These are phyloP conservation scores for Nemotelus nigrinus DNA, from an alignment of 2,888 invertebrate species.

Conservation along the genomic window DNA sequence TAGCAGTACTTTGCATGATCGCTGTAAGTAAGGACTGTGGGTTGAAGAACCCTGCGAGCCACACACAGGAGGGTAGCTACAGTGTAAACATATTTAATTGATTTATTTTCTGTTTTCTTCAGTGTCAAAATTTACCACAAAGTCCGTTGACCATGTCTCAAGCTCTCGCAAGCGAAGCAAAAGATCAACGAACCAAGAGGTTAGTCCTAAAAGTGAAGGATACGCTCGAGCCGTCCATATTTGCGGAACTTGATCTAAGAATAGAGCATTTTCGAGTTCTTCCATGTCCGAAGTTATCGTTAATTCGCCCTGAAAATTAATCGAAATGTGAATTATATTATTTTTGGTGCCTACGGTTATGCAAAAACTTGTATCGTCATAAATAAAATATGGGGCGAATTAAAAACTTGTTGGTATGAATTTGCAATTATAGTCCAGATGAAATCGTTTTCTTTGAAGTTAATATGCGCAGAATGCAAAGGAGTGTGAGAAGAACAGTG, in stretches of 20 bases:
- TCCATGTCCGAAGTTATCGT: conserved; percentile 98
- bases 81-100: conserved; percentile 46
- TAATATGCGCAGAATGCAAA: no score
- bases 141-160: conserved; percentile 95
- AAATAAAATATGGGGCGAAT: not conserved
- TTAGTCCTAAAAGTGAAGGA: conserved; percentile 87
- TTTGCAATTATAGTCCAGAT: no score
- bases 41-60: conserved; percentile 98
- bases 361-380: no score
- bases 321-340: not conserved
- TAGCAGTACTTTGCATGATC: conserved; percentile 97
- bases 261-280: conserved; percentile 89
- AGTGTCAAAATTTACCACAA: conserved; percentile 67
- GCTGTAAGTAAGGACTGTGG: conserved; percentile 96
- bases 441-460: no score
- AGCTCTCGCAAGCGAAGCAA: conserved; percentile 85
- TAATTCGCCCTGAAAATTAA: conserved; percentile 80
- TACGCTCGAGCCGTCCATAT: conserved; percentile 91
- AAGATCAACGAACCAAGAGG: conserved; percentile 93
- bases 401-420: no score
- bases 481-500: no score
- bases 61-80: conserved; percentile 89
- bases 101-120: not conserved
- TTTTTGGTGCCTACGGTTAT: not conserved
- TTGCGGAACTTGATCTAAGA: conserved; percentile 91